These are phyloP conservation scores for Pseudochaenichthys georgianus DNA, from an alignment of 2,797 vertebrate genomes.

Conservation along the genomic window DNA sequence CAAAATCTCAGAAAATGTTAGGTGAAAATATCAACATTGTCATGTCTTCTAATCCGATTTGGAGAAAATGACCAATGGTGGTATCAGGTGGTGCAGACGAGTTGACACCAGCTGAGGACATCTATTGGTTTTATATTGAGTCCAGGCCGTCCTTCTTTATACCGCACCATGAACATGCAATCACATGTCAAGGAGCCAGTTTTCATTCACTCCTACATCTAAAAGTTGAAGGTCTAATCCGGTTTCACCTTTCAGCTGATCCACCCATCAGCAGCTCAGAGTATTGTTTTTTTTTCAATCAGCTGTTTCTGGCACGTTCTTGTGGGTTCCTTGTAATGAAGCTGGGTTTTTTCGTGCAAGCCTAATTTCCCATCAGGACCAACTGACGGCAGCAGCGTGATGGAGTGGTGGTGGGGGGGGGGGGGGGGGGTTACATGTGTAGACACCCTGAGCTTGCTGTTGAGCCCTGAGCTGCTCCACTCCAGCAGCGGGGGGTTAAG, in stretches of 20 bases:
- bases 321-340: slow-evolving; percentile 16
- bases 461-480: slow-evolving; percentile 68
- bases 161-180: not conserved
- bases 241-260: not conserved
- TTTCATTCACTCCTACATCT: not conserved
- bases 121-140: too few relatives aligned
- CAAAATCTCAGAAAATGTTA: not conserved
- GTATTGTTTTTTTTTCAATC: slow-evolving; percentile 9
- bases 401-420: slow-evolving; percentile 52
- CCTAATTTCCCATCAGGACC: slow-evolving; percentile 43
- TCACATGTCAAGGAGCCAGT: not conserved
- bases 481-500: slow-evolving; percentile 76
- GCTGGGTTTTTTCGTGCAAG: not conserved
- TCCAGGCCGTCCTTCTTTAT: not conserved
- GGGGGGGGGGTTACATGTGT: slow-evolving; percentile 47
- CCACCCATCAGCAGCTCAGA: slow-evolving; percentile 3
- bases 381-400: slow-evolving; percentile 51
- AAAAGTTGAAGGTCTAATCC: not conserved
- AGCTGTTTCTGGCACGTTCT: not conserved
- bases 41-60: not conserved
- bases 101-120: not conserved
- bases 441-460: slow-evolving; percentile 67
- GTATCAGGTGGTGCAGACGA: not conserved
- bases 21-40: not conserved
- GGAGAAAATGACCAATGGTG: not conserved